These are phyloP conservation scores for Zosterops hypoxanthus DNA, from an alignment of 2,113 vertebrate species.

Conservation along the genomic window DNA sequence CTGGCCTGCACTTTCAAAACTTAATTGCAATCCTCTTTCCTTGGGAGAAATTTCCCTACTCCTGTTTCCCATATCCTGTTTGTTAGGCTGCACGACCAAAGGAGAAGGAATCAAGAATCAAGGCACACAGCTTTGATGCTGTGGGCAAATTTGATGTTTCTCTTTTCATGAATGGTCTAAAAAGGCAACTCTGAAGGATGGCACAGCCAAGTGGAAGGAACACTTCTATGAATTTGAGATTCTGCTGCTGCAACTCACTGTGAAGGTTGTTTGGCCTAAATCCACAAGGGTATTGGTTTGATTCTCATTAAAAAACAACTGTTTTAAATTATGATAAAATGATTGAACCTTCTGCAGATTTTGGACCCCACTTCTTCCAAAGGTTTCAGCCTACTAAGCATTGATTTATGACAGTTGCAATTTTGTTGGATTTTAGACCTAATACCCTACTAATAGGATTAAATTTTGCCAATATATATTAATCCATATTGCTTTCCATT, in stretches of 20 bases:
- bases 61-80: neutral
- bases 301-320: neutral
- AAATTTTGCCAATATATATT: neutral
- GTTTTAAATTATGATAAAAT: neutral
- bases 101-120: neutral
- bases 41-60: neutral
- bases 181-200: neutral
- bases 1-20: neutral
- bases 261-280: neutral
- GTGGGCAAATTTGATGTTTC: neutral
- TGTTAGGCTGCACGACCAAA: neutral
- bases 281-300: neutral
- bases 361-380: neutral
- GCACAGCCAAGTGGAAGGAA: neutral
- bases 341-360: neutral
- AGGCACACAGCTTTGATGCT: rapidly evolving
- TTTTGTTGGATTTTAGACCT: neutral
- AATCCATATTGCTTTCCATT: neutral
- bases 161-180: neutral
- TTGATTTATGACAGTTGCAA: neutral
- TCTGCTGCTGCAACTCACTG: neutral
- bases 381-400: neutral
- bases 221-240: neutral
- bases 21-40: neutral
- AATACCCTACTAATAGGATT: neutral